Conservation (phyloP, 2,888 invertebrate species). For the Eilema griseolum region DNA sequence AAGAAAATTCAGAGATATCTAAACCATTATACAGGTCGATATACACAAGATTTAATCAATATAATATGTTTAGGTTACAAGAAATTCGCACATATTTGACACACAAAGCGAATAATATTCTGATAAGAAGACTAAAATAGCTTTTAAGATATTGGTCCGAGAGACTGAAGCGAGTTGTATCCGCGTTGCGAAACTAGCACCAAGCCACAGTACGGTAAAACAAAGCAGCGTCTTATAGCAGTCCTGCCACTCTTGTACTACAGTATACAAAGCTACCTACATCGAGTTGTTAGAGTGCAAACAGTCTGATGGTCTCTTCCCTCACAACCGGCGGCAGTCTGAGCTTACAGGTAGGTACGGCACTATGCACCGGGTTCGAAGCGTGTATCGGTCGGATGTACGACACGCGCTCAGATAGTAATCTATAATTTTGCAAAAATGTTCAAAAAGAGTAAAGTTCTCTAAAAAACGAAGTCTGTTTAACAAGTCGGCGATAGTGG, state of each 20-base stretch:
- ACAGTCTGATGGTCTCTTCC: conserved; percentile 23
- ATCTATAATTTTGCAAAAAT: conserved; percentile 73
- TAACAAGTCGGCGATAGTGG: conserved; percentile 61
- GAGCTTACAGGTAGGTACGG: conserved; percentile 22
- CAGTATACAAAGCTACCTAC: conserved; percentile 73
- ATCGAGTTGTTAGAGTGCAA: conserved; percentile 28
- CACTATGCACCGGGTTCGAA: conserved; percentile 31
- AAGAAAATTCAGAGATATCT: conserved; percentile 81
- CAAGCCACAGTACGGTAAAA: conserved; percentile 82
- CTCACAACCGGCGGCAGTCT: conserved; percentile 60
- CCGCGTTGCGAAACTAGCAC: conserved; percentile 81
- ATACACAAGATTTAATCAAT: conserved; percentile 82
- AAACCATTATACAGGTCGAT: conserved; percentile 86
- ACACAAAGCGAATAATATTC: conserved; percentile 85
- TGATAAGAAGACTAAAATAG: conserved; percentile 79
- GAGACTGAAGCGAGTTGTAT: conserved; percentile 83
- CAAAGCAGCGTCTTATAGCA: conserved; percentile 65
- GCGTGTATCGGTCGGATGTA: conserved; percentile 31
- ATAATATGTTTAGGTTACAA: conserved; percentile 80
- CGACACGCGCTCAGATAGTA: conserved; percentile 63
- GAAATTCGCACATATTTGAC: conserved; percentile 86
- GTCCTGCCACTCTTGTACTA: conserved; percentile 49
- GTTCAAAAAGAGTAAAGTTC: conserved; percentile 78
- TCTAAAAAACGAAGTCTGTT: conserved; percentile 79
- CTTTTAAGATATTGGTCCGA: conserved; percentile 84